Evolutionary conservation across 2,113 vertebrate genomes (phyloP), one percentile per base, ranked within the genome.

Genomic region (Balaenoptera acutorostrata): DNA sequence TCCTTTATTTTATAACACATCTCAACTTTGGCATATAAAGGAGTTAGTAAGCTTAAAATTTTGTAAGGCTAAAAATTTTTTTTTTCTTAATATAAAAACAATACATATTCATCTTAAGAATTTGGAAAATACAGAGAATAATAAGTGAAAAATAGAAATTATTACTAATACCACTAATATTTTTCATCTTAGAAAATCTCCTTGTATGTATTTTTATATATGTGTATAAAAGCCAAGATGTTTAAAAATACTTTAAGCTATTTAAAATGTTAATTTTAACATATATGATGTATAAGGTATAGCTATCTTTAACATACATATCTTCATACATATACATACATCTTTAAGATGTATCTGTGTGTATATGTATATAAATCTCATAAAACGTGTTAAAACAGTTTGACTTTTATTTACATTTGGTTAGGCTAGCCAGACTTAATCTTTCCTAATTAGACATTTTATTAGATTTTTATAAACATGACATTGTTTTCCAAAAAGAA

Each of bases 361-460:
- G 27, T 81, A 1, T 82, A 52, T 91, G 15, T 39, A 39, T 71
- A 31, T 92, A 71, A 27, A 57, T 39, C 39, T 88, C 57, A 83
- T 49, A 83, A 71, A 86, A 49, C 21, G 39, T 74, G 1, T 64
- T 90, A 72, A 96, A 92, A 77, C 3, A 94, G 13, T 81, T 57
- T 82, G 55, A 18, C 8, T 96, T 97, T 93, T 75, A 80, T 85
- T 91, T 89, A 52, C 91, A 36, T 92, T 86, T 41, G 20, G 11
- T 64, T 88, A 44, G 20, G 11, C 88, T 86, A 89, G 36, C 25
- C 52, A 97, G 11, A 64, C 57, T 94, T 92, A 75, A 75, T 86
- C 46, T 96, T 84, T 93, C 68, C 39, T 93, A 85, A 86, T 57
- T 96, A 75, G 41, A 59, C 11, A 85, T 93, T 93, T 92, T 93